A percentile compares a stretch with the other conserved stretches of the same genome.
Conservation (phyloP, 2,113 vertebrate species). For the Cathartes aura region DNA sequence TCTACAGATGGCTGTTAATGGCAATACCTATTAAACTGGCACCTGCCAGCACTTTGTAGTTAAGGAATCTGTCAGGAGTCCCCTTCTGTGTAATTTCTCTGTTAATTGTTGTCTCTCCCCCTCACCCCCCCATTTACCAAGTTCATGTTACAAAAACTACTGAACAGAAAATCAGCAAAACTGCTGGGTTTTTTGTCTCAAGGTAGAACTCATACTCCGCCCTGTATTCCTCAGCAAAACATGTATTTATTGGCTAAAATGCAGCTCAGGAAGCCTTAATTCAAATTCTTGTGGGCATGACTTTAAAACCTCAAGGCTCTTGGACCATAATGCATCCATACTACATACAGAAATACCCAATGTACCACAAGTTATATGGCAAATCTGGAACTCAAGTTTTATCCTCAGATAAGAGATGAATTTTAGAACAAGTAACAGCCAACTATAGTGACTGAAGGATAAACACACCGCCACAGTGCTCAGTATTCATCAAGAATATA, state of each 20-base stretch:
- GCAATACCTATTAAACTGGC: conserved; percentile 74
- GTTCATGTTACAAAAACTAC: not conserved
- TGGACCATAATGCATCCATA: not conserved
- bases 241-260: not conserved
- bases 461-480: not conserved
- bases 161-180: not conserved
- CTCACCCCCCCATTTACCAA: not conserved
- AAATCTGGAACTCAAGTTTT: not conserved
- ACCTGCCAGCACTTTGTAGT: conserved; percentile 64
- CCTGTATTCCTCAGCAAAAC: not conserved
- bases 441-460: not conserved
- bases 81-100: not conserved
- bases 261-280: not conserved
- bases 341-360: not conserved
- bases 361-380: not conserved
- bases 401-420: not conserved
- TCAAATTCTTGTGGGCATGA: not conserved
- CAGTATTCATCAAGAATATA: not conserved
- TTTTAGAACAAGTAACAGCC: not conserved
- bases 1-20: conserved; percentile 66
- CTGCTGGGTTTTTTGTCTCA: not conserved
- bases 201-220: not conserved
- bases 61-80: conserved; percentile 58
- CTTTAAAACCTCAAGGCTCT: not conserved
- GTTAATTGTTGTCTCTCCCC: not conserved